Base-by-base conservation (phyloP, 1,140 invertebrate genomes). In the Drosophila cardini region DNA sequence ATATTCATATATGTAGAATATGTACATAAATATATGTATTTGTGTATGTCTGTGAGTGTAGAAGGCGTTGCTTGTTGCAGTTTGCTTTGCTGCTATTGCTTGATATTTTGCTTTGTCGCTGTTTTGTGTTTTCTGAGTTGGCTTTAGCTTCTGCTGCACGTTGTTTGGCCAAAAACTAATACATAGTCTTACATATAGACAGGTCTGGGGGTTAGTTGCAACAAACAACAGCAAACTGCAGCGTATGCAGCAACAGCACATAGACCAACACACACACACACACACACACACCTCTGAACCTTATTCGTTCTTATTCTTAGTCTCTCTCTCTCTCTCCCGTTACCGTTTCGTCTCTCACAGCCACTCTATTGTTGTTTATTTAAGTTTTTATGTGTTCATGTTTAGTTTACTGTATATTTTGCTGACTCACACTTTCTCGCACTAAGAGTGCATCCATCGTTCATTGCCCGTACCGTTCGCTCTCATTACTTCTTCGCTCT, bases 321-420 rank as follows among this genome's bases (percentile, higher is more conserved):
- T 21, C 6, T n/a, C 34, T 53, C 46, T 8, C 42, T 9, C 30
- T 45, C 18, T 6, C 43, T 63, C 32, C 9, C 36, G 9, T 26
- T 26, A 26, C 21, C 21, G 21, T 26, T 26, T 26, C 21, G 21
- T 26, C 21, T 26, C 58, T 9, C 76, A 11, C 32, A 50, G 63
- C 55, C 64, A 52, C 80, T 46, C 85, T 89, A 89, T 89, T 89
- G 84, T 89, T 89, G 85, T 89, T 89, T 89, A 89, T 89, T 89
- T 89, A 89, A 89, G 84, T 89, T 89, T 87, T 87, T 87, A 89
- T 87, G 84, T 87, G 84, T 78, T 81, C 81, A 86, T 89, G 85
- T 89, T 89, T 89, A 89, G 84, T 90, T 89, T 84, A 89, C 84
- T 69, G 84, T 80, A 89, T 75, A 84, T 80, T 80, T 80, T 72